Evolutionary conservation across 1,140 invertebrate species (phyloP).

Genomic region (Catajapyx aquilonaris): DNA sequence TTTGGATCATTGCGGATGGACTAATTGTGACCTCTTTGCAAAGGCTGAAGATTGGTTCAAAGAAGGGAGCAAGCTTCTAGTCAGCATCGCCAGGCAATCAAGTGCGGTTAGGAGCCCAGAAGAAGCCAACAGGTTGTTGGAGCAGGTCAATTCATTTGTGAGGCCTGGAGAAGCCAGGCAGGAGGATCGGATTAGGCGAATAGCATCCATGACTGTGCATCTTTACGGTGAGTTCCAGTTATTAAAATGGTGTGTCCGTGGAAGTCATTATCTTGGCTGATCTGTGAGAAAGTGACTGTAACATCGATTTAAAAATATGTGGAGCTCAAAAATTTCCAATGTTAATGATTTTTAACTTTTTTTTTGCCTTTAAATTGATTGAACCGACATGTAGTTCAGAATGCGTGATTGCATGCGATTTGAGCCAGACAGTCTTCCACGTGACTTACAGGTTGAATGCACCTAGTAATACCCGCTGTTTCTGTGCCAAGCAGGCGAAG

Average conservation of each 20-base stretch:
- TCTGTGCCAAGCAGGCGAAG: conserved; percentile 25
- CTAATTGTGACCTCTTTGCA: conserved; percentile 9
- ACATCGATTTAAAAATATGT: background rate
- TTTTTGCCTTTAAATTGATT: too few species aligned
- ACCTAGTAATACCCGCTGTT: too few species aligned
- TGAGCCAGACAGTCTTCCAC: too few species aligned
- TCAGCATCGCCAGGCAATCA: conserved; percentile 40
- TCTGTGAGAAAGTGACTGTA: conserved; percentile 1
- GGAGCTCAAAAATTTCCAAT: background rate
- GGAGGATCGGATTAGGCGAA: conserved; percentile 39
- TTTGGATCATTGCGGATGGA: conserved; percentile 1
- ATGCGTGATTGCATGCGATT: too few species aligned
- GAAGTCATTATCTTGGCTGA: conserved; percentile 2
- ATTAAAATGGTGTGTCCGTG: background rate
- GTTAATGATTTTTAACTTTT: too few species aligned
- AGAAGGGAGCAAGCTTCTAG: conserved; percentile 45
- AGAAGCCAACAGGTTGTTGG: conserved; percentile 32
- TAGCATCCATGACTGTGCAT: conserved; percentile 37
- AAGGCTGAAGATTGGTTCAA: conserved; percentile 50
- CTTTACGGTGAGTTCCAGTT: conserved; percentile 37
- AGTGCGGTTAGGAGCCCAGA: conserved; percentile 36
- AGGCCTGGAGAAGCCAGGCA: conserved; percentile 42
- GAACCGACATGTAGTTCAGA: too few species aligned
- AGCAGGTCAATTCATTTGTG: conserved; percentile 40
- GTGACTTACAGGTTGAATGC: too few species aligned